phyloP scores from a whole-genome alignment of 2,797 vertebrate genomes.

The Sebastes nivosus region DNA sequence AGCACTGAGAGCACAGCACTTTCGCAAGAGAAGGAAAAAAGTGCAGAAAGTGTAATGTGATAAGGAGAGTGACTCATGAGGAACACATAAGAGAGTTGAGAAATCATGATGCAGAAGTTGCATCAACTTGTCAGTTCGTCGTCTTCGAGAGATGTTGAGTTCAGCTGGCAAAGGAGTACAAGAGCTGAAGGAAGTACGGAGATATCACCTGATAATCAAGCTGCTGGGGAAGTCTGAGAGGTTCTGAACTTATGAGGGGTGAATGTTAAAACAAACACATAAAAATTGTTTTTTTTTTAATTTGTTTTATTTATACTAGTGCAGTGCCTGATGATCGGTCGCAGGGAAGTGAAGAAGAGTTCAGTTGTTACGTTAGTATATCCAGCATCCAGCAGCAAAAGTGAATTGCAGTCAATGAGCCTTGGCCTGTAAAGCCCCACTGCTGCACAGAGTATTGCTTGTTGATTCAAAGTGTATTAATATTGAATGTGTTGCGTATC shows the following conservation, averaged over 20 bases:
- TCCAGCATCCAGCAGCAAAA: neutral
- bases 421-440: too few relatives aligned
- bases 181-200: neutral
- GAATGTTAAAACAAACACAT: neutral
- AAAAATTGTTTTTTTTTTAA: neutral
- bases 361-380: neutral
- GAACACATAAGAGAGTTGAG: neutral
- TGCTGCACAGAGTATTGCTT: too few relatives aligned
- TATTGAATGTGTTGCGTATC: neutral
- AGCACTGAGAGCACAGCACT: neutral
- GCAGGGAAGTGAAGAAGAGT: neutral
- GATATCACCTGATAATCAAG: neutral
- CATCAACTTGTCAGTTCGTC: slow-evolving; percentile 4
- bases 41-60: neutral
- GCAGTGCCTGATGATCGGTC: neutral
- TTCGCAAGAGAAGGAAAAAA: neutral
- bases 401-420: neutral
- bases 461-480: too few relatives aligned
- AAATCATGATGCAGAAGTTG: slow-evolving; percentile 21
- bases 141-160: neutral
- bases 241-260: neutral
- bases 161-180: neutral
- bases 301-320: neutral
- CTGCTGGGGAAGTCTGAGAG: neutral
- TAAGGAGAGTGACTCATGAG: neutral